phyloP scores from a whole-genome alignment of 2,888 invertebrate genomes.

The Strigamia crassipes region DNA sequence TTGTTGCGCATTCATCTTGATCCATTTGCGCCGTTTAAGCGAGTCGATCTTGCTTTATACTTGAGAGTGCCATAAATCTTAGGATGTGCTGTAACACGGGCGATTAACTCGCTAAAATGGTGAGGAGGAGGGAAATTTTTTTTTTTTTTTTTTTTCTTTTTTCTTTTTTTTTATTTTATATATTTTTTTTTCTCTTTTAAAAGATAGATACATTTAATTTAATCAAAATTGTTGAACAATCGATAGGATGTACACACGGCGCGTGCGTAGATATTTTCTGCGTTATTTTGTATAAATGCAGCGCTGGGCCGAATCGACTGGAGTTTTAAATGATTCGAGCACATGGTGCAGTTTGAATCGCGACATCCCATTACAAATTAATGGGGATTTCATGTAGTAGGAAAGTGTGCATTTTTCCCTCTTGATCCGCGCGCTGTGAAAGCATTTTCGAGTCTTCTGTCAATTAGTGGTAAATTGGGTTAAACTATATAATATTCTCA shows the following conservation, averaged over 20 bases:
- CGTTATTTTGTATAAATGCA: background rate
- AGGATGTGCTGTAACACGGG: slow-evolving; percentile 10
- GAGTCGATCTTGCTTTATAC: slow-evolving; percentile 17
- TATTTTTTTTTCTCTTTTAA: too few species aligned
- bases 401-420: slow-evolving; percentile 30
- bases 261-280: too few species aligned
- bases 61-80: slow-evolving; percentile 10
- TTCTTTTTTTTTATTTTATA: too few species aligned
- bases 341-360: slow-evolving; percentile 18
- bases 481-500: slow-evolving; percentile 21
- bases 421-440: slow-evolving; percentile 38
- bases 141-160: too few species aligned
- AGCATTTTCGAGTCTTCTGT: slow-evolving; percentile 46
- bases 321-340: slow-evolving; percentile 22
- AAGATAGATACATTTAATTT: too few species aligned
- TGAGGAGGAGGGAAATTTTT: too few species aligned
- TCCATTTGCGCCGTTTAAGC: slow-evolving; percentile 10
- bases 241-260: too few species aligned
- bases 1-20: background rate
- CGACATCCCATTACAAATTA: slow-evolving; percentile 45
- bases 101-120: slow-evolving; percentile 2
- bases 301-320: too few species aligned
- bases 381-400: slow-evolving; percentile 44
- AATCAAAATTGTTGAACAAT: background rate
- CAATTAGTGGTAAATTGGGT: slow-evolving; percentile 45